Evolutionary conservation across 2,888 invertebrate species (phyloP).

Genomic region (Xestia c-nigrum): DNA sequence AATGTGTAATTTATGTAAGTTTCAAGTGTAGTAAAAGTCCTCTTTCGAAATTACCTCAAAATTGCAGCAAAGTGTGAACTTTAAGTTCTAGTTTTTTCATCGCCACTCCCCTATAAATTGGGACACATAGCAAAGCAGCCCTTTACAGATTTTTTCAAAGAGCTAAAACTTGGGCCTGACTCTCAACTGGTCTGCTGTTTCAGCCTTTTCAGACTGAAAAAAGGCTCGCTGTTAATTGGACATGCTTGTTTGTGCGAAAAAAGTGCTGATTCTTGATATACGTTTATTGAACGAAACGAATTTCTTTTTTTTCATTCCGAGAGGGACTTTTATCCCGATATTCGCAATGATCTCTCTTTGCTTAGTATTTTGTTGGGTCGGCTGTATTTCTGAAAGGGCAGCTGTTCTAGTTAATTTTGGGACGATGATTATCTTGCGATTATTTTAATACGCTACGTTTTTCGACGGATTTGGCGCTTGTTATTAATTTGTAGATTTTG

Average conservation of each 20-base stretch:
- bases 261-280: conserved; percentile 75
- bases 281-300: conserved; percentile 57
- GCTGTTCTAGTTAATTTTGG: conserved; percentile 32
- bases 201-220: conserved; percentile 74
- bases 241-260: conserved; percentile 78
- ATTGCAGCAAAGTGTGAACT: not conserved
- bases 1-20: not conserved
- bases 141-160: conserved; percentile 79
- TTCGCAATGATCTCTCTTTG: conserved; percentile 49
- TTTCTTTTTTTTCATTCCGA: conserved; percentile 36
- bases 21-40: not conserved
- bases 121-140: conserved; percentile 72
- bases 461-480: not conserved
- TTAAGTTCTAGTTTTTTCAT: not conserved
- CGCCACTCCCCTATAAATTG: conserved; percentile 65
- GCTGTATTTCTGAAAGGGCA: conserved; percentile 34
- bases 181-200: conserved; percentile 74
- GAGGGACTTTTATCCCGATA: conserved; percentile 29
- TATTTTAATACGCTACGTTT: conserved; percentile 20
- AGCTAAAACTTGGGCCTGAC: conserved; percentile 75
- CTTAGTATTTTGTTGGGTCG: conserved; percentile 43
- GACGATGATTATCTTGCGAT: conserved; percentile 27
- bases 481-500: conserved; percentile 4
- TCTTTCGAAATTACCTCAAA: not conserved
- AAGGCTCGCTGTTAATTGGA: conserved; percentile 81